These are phyloP conservation scores for Andrena haemorrhoa DNA, from an alignment of 2,888 invertebrate species.

Conservation along the genomic window DNA sequence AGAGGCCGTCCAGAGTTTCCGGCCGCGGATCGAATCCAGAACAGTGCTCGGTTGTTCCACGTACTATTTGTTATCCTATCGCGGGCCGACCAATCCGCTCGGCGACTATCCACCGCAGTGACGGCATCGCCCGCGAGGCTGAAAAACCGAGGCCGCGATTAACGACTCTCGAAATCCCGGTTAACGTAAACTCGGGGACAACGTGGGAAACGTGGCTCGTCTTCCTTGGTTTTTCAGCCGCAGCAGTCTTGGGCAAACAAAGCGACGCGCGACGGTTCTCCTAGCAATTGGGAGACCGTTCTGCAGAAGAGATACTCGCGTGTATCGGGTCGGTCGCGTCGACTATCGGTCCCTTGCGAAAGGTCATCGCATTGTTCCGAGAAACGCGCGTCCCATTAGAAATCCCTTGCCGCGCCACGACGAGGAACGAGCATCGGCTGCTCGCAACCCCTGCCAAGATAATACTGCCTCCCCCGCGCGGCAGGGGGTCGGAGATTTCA, in stretches of 20 bases:
- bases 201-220: slow-evolving; percentile 64
- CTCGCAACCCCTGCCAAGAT: slow-evolving; percentile 74
- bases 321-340: not conserved
- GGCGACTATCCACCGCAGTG: slow-evolving; percentile 41
- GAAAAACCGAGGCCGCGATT: slow-evolving; percentile 29
- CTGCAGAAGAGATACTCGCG: not conserved
- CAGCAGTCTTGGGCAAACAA: not conserved
- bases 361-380: slow-evolving; percentile 81
- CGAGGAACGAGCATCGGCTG: slow-evolving; percentile 64
- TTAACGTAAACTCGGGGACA: slow-evolving; percentile 49
- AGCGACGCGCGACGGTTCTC: not conserved
- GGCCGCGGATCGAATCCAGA: slow-evolving; percentile 75
- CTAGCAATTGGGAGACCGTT: not conserved
- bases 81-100: slow-evolving; percentile 20
- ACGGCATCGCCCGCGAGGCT: slow-evolving; percentile 16
- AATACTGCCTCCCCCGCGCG: slow-evolving; percentile 72
- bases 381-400: slow-evolving; percentile 58
- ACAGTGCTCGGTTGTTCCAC: slow-evolving; percentile 46
- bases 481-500: slow-evolving; percentile 73
- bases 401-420: slow-evolving; percentile 51
- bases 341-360: slow-evolving; percentile 5
- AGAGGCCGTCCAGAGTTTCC: slow-evolving; percentile 73
- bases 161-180: slow-evolving; percentile 33
- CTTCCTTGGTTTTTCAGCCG: not conserved
- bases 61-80: slow-evolving; percentile 68